phyloP scores from a whole-genome alignment of 2,797 vertebrate species.

The Thunnus albacares region DNA sequence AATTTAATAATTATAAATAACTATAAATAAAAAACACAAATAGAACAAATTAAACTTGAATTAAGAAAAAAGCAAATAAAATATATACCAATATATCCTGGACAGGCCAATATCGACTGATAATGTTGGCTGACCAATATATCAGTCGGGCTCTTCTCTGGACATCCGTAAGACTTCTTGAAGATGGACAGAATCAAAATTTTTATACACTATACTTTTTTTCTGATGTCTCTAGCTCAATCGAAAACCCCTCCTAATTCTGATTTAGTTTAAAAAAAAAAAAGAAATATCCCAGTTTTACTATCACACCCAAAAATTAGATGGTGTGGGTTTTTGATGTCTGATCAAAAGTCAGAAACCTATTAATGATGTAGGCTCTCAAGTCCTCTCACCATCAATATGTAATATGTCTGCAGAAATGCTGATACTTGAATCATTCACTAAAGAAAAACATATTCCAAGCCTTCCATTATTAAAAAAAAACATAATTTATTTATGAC shows the following conservation, averaged over 20 bases:
- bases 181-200: not conserved
- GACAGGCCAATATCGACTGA: too few relatives aligned
- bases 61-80: too few relatives aligned
- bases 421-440: not conserved
- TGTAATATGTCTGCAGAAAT: not conserved
- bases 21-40: too few relatives aligned
- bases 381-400: not conserved
- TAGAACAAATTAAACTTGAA: too few relatives aligned
- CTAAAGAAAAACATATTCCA: not conserved
- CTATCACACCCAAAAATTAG: not conserved
- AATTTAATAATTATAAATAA: too few relatives aligned
- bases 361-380: not conserved
- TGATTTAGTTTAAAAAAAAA: not conserved
- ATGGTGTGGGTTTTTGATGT: too few relatives aligned
- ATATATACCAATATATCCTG: too few relatives aligned
- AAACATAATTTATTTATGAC: not conserved
- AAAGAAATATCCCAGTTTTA: not conserved
- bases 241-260: not conserved
- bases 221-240: not conserved
- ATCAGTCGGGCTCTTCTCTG: too few relatives aligned
- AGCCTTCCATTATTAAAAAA: not conserved
- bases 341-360: not conserved
- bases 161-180: not conserved
- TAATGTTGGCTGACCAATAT: too few relatives aligned
- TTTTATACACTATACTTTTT: not conserved